Evolutionary conservation across 2,797 vertebrate species (phyloP), one percentile per base, ranked within the genome.

Genomic region (Holocentrus rufus): DNA sequence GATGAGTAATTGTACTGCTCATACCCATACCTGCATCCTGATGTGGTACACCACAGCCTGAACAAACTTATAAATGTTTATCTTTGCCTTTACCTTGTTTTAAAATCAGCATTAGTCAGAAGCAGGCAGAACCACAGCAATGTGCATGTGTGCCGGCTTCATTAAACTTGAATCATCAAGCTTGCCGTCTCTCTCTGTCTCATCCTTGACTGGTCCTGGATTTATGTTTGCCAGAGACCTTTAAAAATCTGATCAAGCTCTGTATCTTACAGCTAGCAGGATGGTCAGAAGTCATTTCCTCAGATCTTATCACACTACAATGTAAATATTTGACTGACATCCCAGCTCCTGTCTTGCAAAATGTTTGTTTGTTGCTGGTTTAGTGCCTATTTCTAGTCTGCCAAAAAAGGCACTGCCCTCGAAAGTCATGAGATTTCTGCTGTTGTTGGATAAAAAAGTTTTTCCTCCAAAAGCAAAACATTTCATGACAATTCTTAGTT

Each of bases 291-390:
- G 71, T 71, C 31, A 69, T 65, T 15, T 63, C 42, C 55, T 76
- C 39, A 78, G 69, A 81, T 68, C 34, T 13, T 69, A 80, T 77
- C 57, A 69, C 27, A n/a, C 36, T 54, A 17, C 64, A 65, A 61
- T 69, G 65, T 27, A 57, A 67, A 79, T 64, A 25, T 39, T 59
- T 62, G 65, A 74, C 61, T 55, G 60, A 63, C 55, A 60, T 79
- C 54, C 57, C 17, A n/a, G n/a, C n/a, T n/a, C n/a, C n/a, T n/a
- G n/a, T n/a, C n/a, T n/a, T n/a, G n/a, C 25, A 3, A 44, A 44
- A 4, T 83, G 31, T 77, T 85, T 86, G 62, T 84, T 77, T 77
- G 73, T 73, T 74, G 82, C 34, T 52, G 68, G 17, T 69, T 76
- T 18, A 36, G 27, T 7, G 53, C 8, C 17, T 34, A 23, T 74